Percentiles rank a stretch among this genome's conserved stretches.
These are phyloP conservation scores for Megastigmus dorsalis DNA, from an alignment of 2,888 invertebrate genomes.

Conservation along the genomic window DNA sequence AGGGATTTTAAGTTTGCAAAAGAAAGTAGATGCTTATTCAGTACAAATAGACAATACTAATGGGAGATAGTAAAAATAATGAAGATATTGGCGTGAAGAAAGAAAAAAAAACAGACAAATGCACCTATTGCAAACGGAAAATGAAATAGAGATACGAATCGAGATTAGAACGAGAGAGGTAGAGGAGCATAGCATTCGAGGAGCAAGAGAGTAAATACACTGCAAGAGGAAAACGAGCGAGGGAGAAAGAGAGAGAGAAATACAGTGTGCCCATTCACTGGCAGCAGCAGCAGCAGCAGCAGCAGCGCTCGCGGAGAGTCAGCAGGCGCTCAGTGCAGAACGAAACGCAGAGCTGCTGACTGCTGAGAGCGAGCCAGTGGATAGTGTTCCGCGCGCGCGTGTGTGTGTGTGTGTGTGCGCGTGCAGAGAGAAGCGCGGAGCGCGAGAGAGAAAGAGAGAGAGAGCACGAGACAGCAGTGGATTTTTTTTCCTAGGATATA, in stretches of 20 bases:
- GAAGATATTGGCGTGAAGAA: neutral
- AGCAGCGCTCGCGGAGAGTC: conserved; percentile 22
- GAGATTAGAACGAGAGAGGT: conserved; percentile 49
- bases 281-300: conserved; percentile 45
- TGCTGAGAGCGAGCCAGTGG: conserved; percentile 21
- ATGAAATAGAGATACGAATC: neutral
- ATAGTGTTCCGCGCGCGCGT: neutral
- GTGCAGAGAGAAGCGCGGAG: neutral
- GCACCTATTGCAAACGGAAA: neutral
- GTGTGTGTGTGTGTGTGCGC: conserved; percentile 27
- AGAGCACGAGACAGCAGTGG: conserved; percentile 2
- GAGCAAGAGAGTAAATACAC: conserved; percentile 3
- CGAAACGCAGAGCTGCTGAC: conserved; percentile 37
- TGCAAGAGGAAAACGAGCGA: conserved; percentile 17
- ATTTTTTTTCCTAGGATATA: neutral
- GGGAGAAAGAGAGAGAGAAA: conserved; percentile 25
- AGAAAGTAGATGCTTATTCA: neutral
- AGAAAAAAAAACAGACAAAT: no score
- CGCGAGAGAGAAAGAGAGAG: conserved; percentile 19
- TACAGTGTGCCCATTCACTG: conserved; percentile 50
- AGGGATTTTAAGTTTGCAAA: neutral
- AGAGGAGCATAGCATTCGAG: neutral
- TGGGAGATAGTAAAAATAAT: conserved; percentile 3
- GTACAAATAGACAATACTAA: neutral
- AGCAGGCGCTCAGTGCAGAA: conserved; percentile 36